These are phyloP conservation scores for Micronycteris hirsuta DNA, from an alignment of 2,113 vertebrate genomes.

Conservation along the genomic window DNA sequence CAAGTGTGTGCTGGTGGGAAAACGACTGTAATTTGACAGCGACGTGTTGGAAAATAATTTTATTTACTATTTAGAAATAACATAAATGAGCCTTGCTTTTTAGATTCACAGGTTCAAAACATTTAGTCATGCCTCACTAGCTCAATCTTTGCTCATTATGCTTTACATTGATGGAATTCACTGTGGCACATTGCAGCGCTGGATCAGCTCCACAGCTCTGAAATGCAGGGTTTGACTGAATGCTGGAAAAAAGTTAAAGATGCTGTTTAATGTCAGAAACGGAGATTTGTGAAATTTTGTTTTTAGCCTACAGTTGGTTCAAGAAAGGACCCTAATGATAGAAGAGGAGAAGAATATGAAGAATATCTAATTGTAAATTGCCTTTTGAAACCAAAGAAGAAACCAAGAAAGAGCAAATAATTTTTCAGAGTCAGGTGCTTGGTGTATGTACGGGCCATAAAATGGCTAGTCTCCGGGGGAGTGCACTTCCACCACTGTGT, in stretches of 20 bases:
- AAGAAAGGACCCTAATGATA: not conserved
- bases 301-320: constrained; percentile 30
- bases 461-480: too few relatives aligned
- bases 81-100: constrained; percentile 38
- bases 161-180: constrained; percentile 28
- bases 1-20: constrained; percentile 7
- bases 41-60: constrained; percentile 42
- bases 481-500: not conserved
- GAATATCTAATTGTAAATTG: not conserved
- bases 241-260: not conserved
- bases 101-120: constrained; percentile 42
- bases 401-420: not conserved
- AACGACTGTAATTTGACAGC: constrained; percentile 49
- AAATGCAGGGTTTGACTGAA: constrained; percentile 35
- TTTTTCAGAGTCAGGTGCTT: not conserved
- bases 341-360: not conserved
- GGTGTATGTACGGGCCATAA: not conserved
- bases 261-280: not conserved
- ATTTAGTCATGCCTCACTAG: constrained; percentile 46
- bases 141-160: constrained; percentile 31
- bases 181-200: not conserved
- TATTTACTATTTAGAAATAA: constrained; percentile 57
- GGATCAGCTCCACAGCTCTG: not conserved
- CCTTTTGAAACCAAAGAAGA: not conserved
- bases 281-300: constrained; percentile 27